Percentiles rank a stretch among this genome's conserved stretches.
These are phyloP conservation scores for Holacanthella duospinosa DNA, from an alignment of 2,888 invertebrate species.

Conservation along the genomic window DNA sequence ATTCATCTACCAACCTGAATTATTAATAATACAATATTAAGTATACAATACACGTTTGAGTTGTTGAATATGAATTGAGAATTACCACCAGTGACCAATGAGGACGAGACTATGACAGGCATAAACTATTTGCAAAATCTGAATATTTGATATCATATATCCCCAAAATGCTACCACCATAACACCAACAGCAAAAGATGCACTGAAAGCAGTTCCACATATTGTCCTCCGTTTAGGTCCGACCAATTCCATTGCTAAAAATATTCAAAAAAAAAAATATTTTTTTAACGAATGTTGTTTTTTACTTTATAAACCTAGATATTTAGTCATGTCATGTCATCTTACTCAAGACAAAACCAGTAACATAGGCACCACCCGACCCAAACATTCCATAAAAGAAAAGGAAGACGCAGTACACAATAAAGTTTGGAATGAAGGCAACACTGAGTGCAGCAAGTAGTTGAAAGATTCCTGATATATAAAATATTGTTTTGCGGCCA, in stretches of 20 bases:
- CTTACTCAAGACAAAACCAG: slow-evolving; percentile 48
- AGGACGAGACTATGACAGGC: slow-evolving; percentile 63
- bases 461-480: slow-evolving; percentile 63
- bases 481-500: slow-evolving; percentile 67
- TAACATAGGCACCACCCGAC: slow-evolving; percentile 64
- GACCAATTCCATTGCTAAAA: slow-evolving; percentile 69
- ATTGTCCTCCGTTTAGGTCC: slow-evolving; percentile 66
- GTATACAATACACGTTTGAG: neutral
- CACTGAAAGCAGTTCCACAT: slow-evolving; percentile 70
- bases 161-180: slow-evolving; percentile 78
- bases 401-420: slow-evolving; percentile 40
- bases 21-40: neutral
- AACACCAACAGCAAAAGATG: slow-evolving; percentile 60
- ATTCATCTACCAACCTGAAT: slow-evolving; percentile 73
- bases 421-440: slow-evolving; percentile 59
- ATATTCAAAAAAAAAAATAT: neutral
- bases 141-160: slow-evolving; percentile 59
- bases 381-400: slow-evolving; percentile 71
- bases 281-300: neutral
- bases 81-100: slow-evolving; percentile 60
- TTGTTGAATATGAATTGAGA: neutral
- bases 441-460: slow-evolving; percentile 59
- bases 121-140: slow-evolving; percentile 64
- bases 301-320: neutral
- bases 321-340: neutral